Evolutionary conservation across 2,888 invertebrate genomes (phyloP).

Genomic region (Acleris laterana): DNA sequence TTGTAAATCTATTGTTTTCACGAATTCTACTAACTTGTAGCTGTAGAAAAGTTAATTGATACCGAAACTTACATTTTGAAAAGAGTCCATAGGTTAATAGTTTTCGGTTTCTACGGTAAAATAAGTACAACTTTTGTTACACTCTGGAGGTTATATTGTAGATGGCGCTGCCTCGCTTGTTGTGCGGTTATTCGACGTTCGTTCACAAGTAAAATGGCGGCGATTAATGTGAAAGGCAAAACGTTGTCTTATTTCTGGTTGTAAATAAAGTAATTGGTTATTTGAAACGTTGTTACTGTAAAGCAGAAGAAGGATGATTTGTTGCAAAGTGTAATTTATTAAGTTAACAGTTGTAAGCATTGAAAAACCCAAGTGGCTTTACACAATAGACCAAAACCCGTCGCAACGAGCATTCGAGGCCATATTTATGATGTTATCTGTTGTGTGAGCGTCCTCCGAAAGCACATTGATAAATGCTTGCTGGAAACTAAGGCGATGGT

Average conservation of each 20-base stretch:
- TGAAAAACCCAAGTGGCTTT: constrained; percentile 65
- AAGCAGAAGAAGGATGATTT: constrained; percentile 53
- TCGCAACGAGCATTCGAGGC: constrained; percentile 84
- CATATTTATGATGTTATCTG: constrained; percentile 87
- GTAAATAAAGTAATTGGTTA: constrained; percentile 79
- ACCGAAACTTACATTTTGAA: constrained; percentile 18
- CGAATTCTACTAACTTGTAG: neutral
- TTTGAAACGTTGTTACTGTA: constrained; percentile 59
- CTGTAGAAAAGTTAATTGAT: neutral
- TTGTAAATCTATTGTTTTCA: constrained; percentile 12
- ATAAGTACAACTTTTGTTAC: constrained; percentile 49
- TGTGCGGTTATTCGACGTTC: constrained; percentile 83
- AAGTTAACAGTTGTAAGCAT: constrained; percentile 64
- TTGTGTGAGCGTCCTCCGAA: constrained; percentile 81
- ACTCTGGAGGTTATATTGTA: constrained; percentile 63
- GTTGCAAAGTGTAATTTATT: constrained; percentile 60
- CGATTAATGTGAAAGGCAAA: constrained; percentile 87
- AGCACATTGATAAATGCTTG: constrained; percentile 76
- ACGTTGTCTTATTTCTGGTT: constrained; percentile 82
- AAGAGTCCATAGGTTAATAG: constrained; percentile 40
- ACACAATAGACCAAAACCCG: constrained; percentile 83
- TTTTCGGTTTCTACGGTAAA: constrained; percentile 3
- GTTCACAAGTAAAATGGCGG: constrained; percentile 86
- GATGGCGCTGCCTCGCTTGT: constrained; percentile 87
- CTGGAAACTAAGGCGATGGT: constrained; percentile 77